Evolutionary conservation across 2,888 invertebrate genomes (phyloP), one percentile per base, ranked within the genome.

Genomic region (Eupithecia exiguata): DNA sequence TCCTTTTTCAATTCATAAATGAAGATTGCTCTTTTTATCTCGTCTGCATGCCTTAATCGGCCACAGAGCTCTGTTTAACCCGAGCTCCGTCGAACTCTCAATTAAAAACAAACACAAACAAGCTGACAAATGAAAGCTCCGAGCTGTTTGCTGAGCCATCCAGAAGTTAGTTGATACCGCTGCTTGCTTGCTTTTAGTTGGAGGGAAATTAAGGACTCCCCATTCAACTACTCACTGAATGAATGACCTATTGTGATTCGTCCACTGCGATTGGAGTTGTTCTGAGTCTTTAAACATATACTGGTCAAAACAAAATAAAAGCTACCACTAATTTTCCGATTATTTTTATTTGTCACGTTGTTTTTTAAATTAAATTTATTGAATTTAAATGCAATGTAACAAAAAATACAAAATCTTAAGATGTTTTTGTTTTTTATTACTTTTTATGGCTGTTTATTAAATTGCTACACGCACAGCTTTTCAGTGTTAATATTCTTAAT

Each of bases 91-190:
- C 62, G 70, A 80, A 79, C 76, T 79, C 71, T 75, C 78, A 79
- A 78, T 83, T 79, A 80, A 80, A 80, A 76, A 79, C 79, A 81
- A 82, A 83, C 77, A 79, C 78, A 79, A 77, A 77, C 77, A 79
- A 25, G 58, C 58, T 58, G 66, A 71, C 76, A 77, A 75, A 74
- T 75, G 71, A 67, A 76, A 25, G 71, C 71, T 67, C 58, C 61
- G 70, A 71, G 68, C 68, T 78, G 75, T 78, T 76, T 80, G 76
- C 61, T 69, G 72, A 72, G 71, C 72, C 69, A 46, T 76, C 67
- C 71, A 62, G 68, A 72, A 73, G 71, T 72, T 69, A 58, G 70
- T 71, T 68, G 25, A 36, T 65, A 65, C 58, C 5, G 25, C 58
- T 25, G 12, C 58, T 58, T 58, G 58, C 58, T 58, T 25, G 58